A percentile compares a stretch with the other conserved stretches of the same genome.
Conservation (phyloP, 2,888 invertebrate genomes). For the Acleris literana region DNA sequence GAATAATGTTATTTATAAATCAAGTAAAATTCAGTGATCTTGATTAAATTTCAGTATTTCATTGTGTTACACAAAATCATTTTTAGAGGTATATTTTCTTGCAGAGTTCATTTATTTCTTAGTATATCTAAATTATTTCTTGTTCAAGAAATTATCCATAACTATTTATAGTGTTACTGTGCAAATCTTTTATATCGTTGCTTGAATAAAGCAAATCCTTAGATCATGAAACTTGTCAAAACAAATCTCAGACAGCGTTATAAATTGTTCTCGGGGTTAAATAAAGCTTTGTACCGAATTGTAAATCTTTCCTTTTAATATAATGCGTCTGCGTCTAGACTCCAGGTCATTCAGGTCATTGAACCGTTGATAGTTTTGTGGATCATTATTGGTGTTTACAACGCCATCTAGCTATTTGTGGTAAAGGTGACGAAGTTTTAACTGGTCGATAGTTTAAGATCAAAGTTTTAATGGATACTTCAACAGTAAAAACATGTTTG, state of each 20-base stretch:
- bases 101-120: too few species aligned
- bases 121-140: too few species aligned
- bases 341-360: conserved; percentile 10
- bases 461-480: too few species aligned
- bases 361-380: not conserved
- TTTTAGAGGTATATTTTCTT: too few species aligned
- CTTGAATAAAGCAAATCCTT: conserved; percentile 1
- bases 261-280: conserved; percentile 2
- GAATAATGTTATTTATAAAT: too few species aligned
- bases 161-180: not conserved
- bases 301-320: not conserved
- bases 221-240: conserved; percentile 14
- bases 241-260: not conserved
- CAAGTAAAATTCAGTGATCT: too few species aligned
- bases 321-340: conserved; percentile 7
- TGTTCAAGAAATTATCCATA: too few species aligned
- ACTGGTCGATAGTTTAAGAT: too few species aligned
- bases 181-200: not conserved
- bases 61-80: too few species aligned
- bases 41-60: too few species aligned
- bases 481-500: too few species aligned
- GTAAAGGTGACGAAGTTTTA: too few species aligned
- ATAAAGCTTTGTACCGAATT: not conserved
- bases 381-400: conserved; percentile 5
- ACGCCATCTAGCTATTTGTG: not conserved